Conservation (phyloP, 2,888 invertebrate species). For the Sphecodes monilicornis region DNA sequence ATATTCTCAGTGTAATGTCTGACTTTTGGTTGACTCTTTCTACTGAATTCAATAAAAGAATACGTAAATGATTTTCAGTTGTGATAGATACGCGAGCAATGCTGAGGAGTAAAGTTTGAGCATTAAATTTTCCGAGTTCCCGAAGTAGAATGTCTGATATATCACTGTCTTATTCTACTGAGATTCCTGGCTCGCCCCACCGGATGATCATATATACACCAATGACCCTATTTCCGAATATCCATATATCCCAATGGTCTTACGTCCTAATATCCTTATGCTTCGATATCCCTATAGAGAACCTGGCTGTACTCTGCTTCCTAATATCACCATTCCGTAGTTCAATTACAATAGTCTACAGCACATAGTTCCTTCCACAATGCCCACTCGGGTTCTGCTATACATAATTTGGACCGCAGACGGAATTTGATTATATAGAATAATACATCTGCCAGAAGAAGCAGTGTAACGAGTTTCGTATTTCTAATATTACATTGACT, state of each 20-base stretch:
- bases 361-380: neutral
- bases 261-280: conserved; percentile 19
- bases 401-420: neutral
- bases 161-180: conserved; percentile 10
- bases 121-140: neutral
- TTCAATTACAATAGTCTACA: conserved; percentile 12
- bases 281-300: conserved; percentile 10
- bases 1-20: neutral
- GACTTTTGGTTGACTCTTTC: neutral
- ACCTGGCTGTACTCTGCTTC: neutral
- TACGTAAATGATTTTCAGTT: too few species aligned
- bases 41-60: neutral
- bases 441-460: neutral
- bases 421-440: neutral
- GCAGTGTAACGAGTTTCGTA: neutral
- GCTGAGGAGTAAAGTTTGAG: neutral
- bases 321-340: conserved; percentile 3
- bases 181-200: neutral
- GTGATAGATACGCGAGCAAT: neutral
- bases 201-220: conserved; percentile 17
- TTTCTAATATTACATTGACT: neutral
- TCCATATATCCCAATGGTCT: conserved; percentile 18
- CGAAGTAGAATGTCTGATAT: neutral
- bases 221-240: conserved; percentile 21
- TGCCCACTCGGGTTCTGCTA: neutral